These are phyloP conservation scores for Pollenia griseotomentosa DNA, from an alignment of 2,888 invertebrate genomes.

Conservation along the genomic window DNA sequence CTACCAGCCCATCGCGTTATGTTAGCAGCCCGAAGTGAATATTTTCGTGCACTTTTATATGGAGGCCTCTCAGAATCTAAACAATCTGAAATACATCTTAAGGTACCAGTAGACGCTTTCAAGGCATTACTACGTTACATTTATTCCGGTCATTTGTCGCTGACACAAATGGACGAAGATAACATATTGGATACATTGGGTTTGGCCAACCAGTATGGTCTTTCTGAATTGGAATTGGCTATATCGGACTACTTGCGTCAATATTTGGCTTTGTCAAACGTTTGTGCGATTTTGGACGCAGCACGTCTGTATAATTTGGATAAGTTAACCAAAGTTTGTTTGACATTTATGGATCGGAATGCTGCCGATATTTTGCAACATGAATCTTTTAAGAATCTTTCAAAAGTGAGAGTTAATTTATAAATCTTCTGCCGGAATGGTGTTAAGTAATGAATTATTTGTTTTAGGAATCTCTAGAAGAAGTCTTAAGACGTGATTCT, in stretches of 20 bases:
- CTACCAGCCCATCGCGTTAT: constrained; percentile 87
- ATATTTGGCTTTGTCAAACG: constrained; percentile 93
- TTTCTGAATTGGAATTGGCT: constrained; percentile 94
- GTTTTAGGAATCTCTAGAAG: constrained; percentile 89
- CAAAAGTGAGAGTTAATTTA: constrained; percentile 86
- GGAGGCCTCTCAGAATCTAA: constrained; percentile 91
- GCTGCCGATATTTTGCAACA: constrained; percentile 93
- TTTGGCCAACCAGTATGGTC: constrained; percentile 97
- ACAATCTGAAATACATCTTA: constrained; percentile 92
- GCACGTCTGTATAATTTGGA: constrained; percentile 89
- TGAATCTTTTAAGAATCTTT: constrained; percentile 92
- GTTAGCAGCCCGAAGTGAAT: constrained; percentile 97
- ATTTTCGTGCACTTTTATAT: constrained; percentile 94
- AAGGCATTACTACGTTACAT: constrained; percentile 97
- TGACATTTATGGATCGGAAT: constrained; percentile 95
- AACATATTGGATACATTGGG: constrained; percentile 90
- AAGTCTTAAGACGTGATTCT: constrained; percentile 95
- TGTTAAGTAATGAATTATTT: neutral
- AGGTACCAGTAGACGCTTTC: constrained; percentile 93
- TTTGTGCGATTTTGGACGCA: constrained; percentile 97
- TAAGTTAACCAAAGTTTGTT: constrained; percentile 91
- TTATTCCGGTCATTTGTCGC: constrained; percentile 93
- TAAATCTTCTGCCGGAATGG: neutral
- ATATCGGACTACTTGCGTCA: constrained; percentile 97
- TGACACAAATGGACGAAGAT: constrained; percentile 88